Evolutionary conservation across 2,113 vertebrate genomes (phyloP).

Genomic region (Phyllopteryx taeniolatus): DNA sequence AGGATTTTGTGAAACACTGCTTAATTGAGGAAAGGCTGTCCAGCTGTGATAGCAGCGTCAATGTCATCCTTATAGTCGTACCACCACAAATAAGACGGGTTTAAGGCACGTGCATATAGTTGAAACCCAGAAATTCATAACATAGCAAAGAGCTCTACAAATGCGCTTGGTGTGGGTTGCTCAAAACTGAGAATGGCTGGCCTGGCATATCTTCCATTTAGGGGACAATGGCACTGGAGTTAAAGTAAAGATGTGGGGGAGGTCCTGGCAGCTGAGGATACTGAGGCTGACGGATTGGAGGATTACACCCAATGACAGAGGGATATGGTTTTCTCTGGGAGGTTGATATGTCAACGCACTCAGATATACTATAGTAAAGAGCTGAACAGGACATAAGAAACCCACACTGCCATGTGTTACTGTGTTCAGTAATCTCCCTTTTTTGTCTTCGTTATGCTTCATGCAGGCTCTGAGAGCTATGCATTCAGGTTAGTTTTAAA

Average conservation of each 20-base stretch:
- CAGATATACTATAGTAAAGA: conserved; percentile 20
- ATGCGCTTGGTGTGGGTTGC: no score
- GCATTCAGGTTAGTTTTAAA: conserved; percentile 17
- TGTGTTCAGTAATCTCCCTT: not conserved
- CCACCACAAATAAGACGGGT: no score
- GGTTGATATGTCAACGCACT: conserved; percentile 19
- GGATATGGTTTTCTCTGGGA: conserved; percentile 3
- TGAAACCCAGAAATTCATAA: no score
- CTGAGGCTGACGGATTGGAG: conserved; percentile 7
- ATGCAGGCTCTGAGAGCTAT: not conserved
- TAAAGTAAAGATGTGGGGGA: conserved; percentile 38
- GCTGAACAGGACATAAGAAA: conserved; percentile 1
- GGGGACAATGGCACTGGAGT: no score
- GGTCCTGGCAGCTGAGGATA: conserved; percentile 13
- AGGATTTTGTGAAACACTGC: no score
- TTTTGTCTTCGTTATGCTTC: not conserved
- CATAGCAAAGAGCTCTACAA: no score
- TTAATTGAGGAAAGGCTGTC: no score
- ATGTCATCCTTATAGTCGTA: no score
- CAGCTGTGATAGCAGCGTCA: no score
- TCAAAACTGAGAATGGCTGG: no score
- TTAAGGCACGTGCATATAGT: no score
- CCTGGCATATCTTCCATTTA: no score
- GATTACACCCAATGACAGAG: conserved; percentile 26
- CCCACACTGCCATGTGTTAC: not conserved